Base-by-base conservation (phyloP, 1,140 invertebrate species). In the Caenorhabditis latens region DNA sequence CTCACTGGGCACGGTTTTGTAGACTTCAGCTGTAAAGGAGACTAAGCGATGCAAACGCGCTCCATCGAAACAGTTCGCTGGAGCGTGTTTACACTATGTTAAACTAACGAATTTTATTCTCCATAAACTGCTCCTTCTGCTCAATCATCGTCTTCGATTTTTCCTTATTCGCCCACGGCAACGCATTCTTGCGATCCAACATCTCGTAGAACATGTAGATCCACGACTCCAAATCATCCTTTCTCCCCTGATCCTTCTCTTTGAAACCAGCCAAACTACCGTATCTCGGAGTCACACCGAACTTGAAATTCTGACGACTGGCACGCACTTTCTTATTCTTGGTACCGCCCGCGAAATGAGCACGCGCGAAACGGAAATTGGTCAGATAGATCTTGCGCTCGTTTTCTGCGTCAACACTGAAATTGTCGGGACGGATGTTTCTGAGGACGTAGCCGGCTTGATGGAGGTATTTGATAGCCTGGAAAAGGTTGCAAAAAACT, bases 111-210 rank as follows among this genome's bases (percentile, higher is more conserved):
- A 50, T 9, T 9, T 53, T 7, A 79, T 79, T 16, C 4, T 6
- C n/a, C n/a, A 53, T 79, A 46, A 79, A 79, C 21, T 79, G 50
- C n/a, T 79, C 71, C 71, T 79, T 79, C n/a, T 79, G 46, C 71
- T 79, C 53, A 14, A 79, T 79, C 71, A 79, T n/a, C 43, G 24
- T 53, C 9, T 50, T 32, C 11, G 46, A 79, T 43, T 46, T 48
- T 0, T 46, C 46, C 11, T 24, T 24, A n/a, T n/a, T 53, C 8
- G n/a, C 53, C 71, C 71, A 79, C 32, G 21, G 21, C 8, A 79
- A 13, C 4, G 46, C 71, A 79, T 53, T 53, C 24, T 79, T 46
- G 3, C 21, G 43, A 79, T 79, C 71, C 4, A 79, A 7, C 43
- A 79, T 9, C 8, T 79, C 71, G 24, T 50, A 79, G 53, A 79